phyloP scores from a whole-genome alignment of 1,140 invertebrate species.

The Forficula auricularia region DNA sequence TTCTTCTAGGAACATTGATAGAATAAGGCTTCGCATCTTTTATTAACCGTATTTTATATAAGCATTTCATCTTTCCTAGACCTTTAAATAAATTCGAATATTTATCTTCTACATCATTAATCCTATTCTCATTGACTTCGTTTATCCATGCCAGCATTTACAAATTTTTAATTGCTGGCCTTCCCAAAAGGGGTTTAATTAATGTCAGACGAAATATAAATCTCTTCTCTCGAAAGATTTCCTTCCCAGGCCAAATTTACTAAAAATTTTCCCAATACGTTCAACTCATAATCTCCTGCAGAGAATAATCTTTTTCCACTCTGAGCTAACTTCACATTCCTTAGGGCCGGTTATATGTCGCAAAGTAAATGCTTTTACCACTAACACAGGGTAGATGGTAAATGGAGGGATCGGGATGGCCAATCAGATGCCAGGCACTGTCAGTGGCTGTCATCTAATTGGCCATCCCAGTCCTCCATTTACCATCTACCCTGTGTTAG shows the following conservation, averaged over 20 bases:
- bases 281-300: not conserved
- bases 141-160: not conserved
- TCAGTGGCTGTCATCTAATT: no score
- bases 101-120: not conserved
- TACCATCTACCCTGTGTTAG: no score
- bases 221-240: not conserved
- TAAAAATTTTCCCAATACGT: not conserved
- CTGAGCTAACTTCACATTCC: not conserved
- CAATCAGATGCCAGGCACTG: no score
- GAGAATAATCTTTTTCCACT: not conserved
- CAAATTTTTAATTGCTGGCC: not conserved
- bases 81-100: conserved; percentile 3
- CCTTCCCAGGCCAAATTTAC: not conserved
- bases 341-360: no score
- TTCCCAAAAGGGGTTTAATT: not conserved
- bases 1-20: conserved; percentile 14
- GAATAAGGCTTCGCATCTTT: conserved; percentile 1
- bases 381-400: no score
- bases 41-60: conserved; percentile 2
- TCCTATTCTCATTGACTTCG: not conserved
- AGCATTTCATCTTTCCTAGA: not conserved
- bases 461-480: no score
- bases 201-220: not conserved
- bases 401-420: no score
- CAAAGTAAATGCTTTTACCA: not conserved